Evolutionary conservation across 2,797 vertebrate genomes (phyloP), one percentile per base, ranked within the genome.

Genomic region (Tolypeutes matacus): DNA sequence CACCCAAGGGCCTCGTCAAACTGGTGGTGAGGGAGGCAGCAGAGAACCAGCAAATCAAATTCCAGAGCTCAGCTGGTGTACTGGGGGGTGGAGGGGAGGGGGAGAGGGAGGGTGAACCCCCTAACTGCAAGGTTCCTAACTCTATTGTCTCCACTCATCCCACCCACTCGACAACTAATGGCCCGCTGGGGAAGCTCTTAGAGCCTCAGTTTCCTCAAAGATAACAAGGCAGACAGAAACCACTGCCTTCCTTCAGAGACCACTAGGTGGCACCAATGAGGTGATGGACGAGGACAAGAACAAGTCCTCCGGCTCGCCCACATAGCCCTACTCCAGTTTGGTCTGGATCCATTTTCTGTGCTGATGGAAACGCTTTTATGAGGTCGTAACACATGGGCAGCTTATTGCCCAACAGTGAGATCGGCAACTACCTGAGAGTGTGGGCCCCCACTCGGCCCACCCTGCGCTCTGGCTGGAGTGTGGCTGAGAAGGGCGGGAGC

Each of bases 231-330:
- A 42, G 36, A 42, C 3, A 25, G 69, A 39, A 5, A 72, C 12
- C 39, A n/a, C 31, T 34, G n/a, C 31, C 65, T 34, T 69, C 20
- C n/a, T 69, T 34, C 18, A 6, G 17, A 25, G 27, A 29, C 27
- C 39, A 67, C 80, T 8, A 1, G 1, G 4, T 0, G 0, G 86
- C 31, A 29, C 49, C 23, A 11, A 51, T 1, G n/a, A 73, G 17
- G 36, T 39, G 39, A 46, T 0, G 2, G 46, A 46, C 46, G 46
- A 46, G 46, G 8, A 20, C 31, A 39, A 13, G 8, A 9, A 7
- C 7, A 39, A 42, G 0, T 9, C 39, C 60, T 51, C 75, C 0
- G 3, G 76, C 36, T 80, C 69, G 27, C 31, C n/a, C 36, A 62
- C 17, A 36, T 31, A 15, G 17, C 49, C 11, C 36, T 18, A 29